Evolutionary conservation across 2,888 invertebrate genomes (phyloP), one percentile per base, ranked within the genome.

Genomic region (Acanthosepion pharaonis): DNA sequence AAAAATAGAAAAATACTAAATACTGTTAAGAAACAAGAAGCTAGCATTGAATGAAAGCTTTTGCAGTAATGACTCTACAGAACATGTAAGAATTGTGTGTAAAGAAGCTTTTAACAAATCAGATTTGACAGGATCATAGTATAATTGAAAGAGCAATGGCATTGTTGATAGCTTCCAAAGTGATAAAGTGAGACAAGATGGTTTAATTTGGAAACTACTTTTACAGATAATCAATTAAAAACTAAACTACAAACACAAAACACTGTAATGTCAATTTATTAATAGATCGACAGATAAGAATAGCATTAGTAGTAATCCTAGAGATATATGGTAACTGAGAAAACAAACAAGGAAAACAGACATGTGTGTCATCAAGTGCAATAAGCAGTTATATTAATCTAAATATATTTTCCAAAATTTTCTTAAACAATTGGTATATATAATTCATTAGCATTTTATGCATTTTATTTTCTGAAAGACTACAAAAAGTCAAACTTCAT

Each of bases 21-120:
- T 78, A n/a, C 23, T 78, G 3, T 78, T 78, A n/a, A n/a, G 59
- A 11, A 51, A 51, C 5, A 59, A 59, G n/a, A 78, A 78, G 11
- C n/a, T 78, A 78, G n/a, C n/a, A 78, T n/a, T 18, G 33, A 78
- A 78, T 18, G 33, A 78, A 78, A n/a, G 15, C 78, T 78, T 78
- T 78, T n/a, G n/a, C n/a, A 78, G n/a, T 78, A 78, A 78, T 78
- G 78, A 15, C n/a, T 78, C n/a, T 78, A 15, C n/a, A n/a, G n/a
- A 78, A 78, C 23, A n/a, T n/a, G 11, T 1, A 18, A 78, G 78
- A 78, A 15, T 78, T 78, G 78, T 78, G n/a, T 33, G 15, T 15
- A 33, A n/a, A 78, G 78, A 78, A 78, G 78, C 78, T 78, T 78
- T 78, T 78, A 78, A n/a, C 78, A 78, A 78, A 78, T 78, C n/a